Evolutionary conservation across 2,113 vertebrate species (phyloP), one percentile per base, ranked within the genome.

Genomic region (Strix uralensis): DNA sequence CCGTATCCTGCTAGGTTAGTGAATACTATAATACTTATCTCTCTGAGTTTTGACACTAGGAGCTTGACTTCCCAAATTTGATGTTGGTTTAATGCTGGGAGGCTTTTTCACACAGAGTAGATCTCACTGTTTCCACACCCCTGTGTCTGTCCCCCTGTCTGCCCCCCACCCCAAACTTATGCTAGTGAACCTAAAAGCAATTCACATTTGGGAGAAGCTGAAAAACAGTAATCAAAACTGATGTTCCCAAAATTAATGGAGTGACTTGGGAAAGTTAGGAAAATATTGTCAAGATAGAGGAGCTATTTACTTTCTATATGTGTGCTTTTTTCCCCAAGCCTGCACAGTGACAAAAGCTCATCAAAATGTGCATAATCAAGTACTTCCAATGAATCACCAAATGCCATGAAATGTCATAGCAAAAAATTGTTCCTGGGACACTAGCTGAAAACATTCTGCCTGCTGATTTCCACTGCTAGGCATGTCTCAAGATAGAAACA

Each of bases 291-390:
- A 55, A 78, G 23, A 21, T 67, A 87, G 72, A 55, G 42, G 51
- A 74, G 21, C 32, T 80, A 66, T 90, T 92, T 79, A 67, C 22
- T 90, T 84, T 74, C 30, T 65, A 2, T 7, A 2, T 71, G 17
- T 57, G 20, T 69, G 18, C 10, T 72, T 88, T 67, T 82, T 2
- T 1, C 52, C 29, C 20, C 67, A 82, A 88, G 38, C 25, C 44
- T 77, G 25, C 27, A 30, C 17, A 62, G 44, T 91, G 85, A 91
- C 74, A 85, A 90, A 84, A 95, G 9, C 82, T 93, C 71, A 95
- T 95, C 25, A 95, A 94, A 95, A 94, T 95, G 55, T 93, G 66
- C 89, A 89, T 95, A 93, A 95, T 89, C 77, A 81, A 91, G 55
- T 81, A 36, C 49, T 94, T 89, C 21, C 25, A 88, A 62, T 96